Evolutionary conservation across 1,140 invertebrate genomes (phyloP).

Genomic region (Lasioglossum baleicum): DNA sequence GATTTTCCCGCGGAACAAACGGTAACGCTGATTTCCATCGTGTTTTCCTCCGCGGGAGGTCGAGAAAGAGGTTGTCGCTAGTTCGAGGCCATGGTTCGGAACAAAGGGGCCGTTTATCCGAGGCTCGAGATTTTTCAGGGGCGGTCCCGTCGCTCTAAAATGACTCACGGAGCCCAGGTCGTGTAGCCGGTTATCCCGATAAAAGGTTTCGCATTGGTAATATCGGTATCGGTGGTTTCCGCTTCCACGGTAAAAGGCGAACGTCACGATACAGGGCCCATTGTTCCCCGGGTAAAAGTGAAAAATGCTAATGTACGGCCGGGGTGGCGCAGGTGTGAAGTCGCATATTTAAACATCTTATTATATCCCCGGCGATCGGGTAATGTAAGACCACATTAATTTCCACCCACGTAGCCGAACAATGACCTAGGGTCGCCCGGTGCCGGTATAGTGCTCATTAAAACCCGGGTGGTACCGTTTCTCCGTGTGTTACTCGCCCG

Average conservation of each 20-base stretch:
- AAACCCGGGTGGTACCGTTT: conserved; percentile 52
- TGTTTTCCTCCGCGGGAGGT: no score
- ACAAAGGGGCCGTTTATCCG: no score
- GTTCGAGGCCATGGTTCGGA: no score
- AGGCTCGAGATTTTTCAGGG: conserved; percentile 1
- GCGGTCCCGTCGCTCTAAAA: conserved; percentile 11
- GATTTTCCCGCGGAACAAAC: no score
- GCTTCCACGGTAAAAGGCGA: conserved; percentile 52
- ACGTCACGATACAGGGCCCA: conserved; percentile 50
- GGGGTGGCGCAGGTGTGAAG: conserved; percentile 53
- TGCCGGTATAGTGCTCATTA: conserved; percentile 53
- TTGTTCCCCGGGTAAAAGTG: conserved; percentile 39
- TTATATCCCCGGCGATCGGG: conserved; percentile 46
- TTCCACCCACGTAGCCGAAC: conserved; percentile 58
- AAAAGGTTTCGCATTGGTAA: not conserved
- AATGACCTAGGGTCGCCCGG: conserved; percentile 48
- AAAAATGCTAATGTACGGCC: conserved; percentile 53
- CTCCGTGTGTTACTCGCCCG: conserved; percentile 29
- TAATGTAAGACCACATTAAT: conserved; percentile 58
- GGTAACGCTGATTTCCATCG: no score
- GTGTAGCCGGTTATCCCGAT: conserved; percentile 5
- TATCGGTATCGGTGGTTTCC: conserved; percentile 32
- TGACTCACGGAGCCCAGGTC: conserved; percentile 16
- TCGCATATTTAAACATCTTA: conserved; percentile 61
- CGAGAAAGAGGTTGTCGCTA: no score